Percentiles rank a stretch among this genome's conserved stretches.
Conservation (phyloP, 2,797 vertebrate genomes). For the Danio jaintianensis region DNA sequence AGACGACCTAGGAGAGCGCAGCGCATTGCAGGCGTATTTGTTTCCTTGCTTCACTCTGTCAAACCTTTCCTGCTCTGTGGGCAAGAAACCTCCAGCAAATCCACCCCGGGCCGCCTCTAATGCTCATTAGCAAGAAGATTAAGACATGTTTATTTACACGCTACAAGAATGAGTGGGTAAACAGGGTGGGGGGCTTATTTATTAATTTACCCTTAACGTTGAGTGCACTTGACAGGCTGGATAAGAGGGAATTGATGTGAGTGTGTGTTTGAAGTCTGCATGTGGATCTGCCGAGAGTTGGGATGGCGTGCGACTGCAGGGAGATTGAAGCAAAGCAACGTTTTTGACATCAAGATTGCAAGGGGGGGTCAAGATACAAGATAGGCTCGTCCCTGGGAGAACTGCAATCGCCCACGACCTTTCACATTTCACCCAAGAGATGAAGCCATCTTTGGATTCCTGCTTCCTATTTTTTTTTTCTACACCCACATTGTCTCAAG, state of each 20-base stretch:
- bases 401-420: conserved; percentile 20
- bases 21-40: conserved; percentile 15
- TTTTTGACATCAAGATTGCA: not conserved
- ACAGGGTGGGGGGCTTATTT: conserved; percentile 65
- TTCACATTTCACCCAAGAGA: conserved; percentile 1
- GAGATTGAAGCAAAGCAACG: conserved; percentile 19
- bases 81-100: conserved; percentile 61
- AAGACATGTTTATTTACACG: conserved; percentile 73
- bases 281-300: conserved; percentile 55
- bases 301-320: conserved; percentile 35
- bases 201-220: conserved; percentile 64
- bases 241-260: conserved; percentile 51
- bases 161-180: conserved; percentile 57
- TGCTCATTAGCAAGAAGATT: conserved; percentile 76
- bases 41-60: conserved; percentile 62
- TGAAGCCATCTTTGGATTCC: conserved; percentile 33
- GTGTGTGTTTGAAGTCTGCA: conserved; percentile 61
- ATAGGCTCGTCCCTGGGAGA: conserved; percentile 31
- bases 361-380: conserved; percentile 43
- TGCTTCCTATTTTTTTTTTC: not conserved
- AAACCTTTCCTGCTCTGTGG: conserved; percentile 41
- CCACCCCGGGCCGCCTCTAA: conserved; percentile 61
- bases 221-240: conserved; percentile 54
- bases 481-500: conserved; percentile 28
- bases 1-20: conserved; percentile 68